These are phyloP conservation scores for Odontomyia ornata DNA, from an alignment of 2,888 invertebrate species.

Conservation along the genomic window DNA sequence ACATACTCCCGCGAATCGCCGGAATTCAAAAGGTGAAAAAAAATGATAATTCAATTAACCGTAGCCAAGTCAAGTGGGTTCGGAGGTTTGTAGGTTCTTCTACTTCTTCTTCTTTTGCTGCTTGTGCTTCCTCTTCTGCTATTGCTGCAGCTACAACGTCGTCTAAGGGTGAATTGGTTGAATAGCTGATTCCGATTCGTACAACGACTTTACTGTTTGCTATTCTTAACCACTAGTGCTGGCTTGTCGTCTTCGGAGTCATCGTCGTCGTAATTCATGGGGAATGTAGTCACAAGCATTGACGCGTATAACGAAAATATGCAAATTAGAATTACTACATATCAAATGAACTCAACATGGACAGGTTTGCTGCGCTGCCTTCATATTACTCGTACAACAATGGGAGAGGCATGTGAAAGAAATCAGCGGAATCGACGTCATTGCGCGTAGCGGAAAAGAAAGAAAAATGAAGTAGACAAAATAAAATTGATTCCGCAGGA, in stretches of 20 bases:
- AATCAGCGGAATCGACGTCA: background rate
- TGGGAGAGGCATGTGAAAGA: background rate
- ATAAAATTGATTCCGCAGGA: background rate
- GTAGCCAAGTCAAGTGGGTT: constrained; percentile 34
- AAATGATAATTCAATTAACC: constrained; percentile 41
- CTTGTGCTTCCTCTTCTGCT: background rate
- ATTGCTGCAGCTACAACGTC: no score
- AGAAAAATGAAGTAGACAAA: background rate
- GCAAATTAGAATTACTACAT: constrained; percentile 25
- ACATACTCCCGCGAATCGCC: background rate
- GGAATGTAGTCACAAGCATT: background rate
- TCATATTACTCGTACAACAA: no score
- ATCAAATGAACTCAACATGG: background rate
- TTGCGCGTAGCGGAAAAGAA: background rate
- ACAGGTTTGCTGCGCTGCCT: background rate
- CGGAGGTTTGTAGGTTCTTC: background rate
- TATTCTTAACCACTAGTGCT: background rate
- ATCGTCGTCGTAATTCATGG: background rate
- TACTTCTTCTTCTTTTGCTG: background rate
- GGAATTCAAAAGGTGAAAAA: constrained; percentile 37
- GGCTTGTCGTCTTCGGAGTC: no score
- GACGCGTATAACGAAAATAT: constrained; percentile 26
- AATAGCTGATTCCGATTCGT: background rate
- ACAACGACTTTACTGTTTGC: background rate
- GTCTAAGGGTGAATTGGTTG: no score